Percentiles rank a stretch among this genome's conserved stretches.
phyloP scores from a whole-genome alignment of 2,888 invertebrate genomes.

The Dastarcus helophoroides region DNA sequence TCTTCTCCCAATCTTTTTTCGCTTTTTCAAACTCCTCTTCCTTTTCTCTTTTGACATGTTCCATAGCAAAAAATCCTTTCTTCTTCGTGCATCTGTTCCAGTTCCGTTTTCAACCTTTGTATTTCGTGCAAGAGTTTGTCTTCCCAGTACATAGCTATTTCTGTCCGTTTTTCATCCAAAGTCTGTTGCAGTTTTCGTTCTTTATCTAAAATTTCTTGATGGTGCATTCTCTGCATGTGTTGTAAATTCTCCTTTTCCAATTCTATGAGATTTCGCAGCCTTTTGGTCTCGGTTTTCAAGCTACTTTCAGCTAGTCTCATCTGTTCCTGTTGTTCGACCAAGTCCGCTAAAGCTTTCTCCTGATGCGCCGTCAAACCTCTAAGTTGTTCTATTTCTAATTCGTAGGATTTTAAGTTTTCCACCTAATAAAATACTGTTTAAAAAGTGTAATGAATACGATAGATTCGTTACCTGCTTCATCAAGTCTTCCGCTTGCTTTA shows the following conservation, averaged over 20 bases:
- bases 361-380: conserved; percentile 48
- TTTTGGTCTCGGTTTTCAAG: conserved; percentile 41
- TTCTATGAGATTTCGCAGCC: conserved; percentile 30
- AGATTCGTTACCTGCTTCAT: conserved; percentile 28
- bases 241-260: conserved; percentile 36
- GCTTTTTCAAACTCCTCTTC: conserved; percentile 44
- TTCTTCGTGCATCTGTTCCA: conserved; percentile 49
- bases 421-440: conserved; percentile 28
- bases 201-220: conserved; percentile 37
- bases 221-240: conserved; percentile 32
- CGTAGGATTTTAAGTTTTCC: conserved; percentile 42
- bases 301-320: conserved; percentile 44
- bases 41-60: conserved; percentile 44
- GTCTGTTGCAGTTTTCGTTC: conserved; percentile 33
- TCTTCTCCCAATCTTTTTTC: conserved; percentile 44
- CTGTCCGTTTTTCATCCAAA: conserved; percentile 42
- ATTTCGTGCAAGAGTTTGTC: conserved; percentile 50
- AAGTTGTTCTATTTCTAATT: conserved; percentile 45
- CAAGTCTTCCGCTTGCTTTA: conserved; percentile 33
- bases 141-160: conserved; percentile 52
- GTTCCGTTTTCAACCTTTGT: conserved; percentile 47
- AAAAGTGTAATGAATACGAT: too few species aligned
- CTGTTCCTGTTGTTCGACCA: conserved; percentile 46
- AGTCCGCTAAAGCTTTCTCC: conserved; percentile 44
- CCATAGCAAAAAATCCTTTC: conserved; percentile 46